Conservation (phyloP, 2,113 vertebrate species). For the Rhinolophus ferrumequinum region DNA sequence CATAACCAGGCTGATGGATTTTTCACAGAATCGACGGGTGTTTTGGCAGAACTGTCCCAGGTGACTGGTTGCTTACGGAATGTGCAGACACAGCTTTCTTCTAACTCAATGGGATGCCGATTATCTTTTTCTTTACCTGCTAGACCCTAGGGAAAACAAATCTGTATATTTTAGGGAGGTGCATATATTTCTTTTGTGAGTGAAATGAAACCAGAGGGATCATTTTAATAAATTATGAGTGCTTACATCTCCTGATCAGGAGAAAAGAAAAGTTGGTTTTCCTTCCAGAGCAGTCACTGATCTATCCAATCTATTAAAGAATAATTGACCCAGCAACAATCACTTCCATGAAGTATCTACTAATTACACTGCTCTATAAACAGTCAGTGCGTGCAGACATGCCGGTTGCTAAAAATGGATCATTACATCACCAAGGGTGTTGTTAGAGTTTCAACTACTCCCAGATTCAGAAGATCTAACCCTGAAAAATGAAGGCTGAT, state of each 20-base stretch:
- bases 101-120: constrained; percentile 51
- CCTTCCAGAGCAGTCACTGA: constrained; percentile 22
- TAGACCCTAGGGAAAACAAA: not conserved
- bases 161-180: constrained; percentile 17
- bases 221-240: constrained; percentile 45
- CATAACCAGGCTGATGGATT: not conserved
- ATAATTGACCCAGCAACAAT: constrained; percentile 66
- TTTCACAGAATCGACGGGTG: constrained; percentile 16
- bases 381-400: constrained; percentile 62
- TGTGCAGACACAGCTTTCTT: constrained; percentile 47
- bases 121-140: constrained; percentile 57
- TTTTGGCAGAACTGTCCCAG: constrained; percentile 22
- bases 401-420: constrained; percentile 62
- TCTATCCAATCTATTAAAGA: constrained; percentile 59
- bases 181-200: constrained; percentile 33
- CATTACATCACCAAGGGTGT: constrained; percentile 54
- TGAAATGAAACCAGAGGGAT: constrained; percentile 47
- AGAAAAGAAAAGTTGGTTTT: constrained; percentile 44
- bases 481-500: not conserved
- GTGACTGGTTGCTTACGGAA: constrained; percentile 51
- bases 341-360: constrained; percentile 55
- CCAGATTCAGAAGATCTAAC: constrained; percentile 27
- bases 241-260: not conserved
- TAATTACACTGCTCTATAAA: constrained; percentile 64
- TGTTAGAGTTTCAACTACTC: constrained; percentile 22